These are phyloP conservation scores for Punctoribates punctum DNA, from an alignment of 2,888 invertebrate species.

Conservation along the genomic window DNA sequence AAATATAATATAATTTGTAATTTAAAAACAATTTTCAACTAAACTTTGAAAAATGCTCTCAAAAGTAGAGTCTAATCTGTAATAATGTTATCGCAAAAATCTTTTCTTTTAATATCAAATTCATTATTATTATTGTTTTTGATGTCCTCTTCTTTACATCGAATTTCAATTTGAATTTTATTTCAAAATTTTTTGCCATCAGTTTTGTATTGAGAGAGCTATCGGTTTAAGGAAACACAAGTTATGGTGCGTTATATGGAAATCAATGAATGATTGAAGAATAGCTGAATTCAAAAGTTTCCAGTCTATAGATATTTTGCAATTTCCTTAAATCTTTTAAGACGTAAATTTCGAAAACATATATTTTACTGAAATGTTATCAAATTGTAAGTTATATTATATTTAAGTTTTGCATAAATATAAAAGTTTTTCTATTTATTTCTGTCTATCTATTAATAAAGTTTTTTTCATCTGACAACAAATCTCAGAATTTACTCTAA, in stretches of 20 bases:
- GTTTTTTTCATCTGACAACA: not conserved
- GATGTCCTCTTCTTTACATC: not conserved
- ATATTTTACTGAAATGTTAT: conserved; percentile 25
- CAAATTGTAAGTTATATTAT: conserved; percentile 24
- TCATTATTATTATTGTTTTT: not conserved
- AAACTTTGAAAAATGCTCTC: not conserved
- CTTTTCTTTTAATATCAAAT: conserved; percentile 1
- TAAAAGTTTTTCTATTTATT: conserved; percentile 5
- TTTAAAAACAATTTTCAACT: not conserved
- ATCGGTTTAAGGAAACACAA: not conserved
- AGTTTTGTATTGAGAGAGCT: too few relatives aligned
- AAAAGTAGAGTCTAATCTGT: not conserved
- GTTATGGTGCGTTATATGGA: not conserved
- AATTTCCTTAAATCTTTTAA: not conserved
- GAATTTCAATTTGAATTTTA: not conserved
- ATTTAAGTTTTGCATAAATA: not conserved
- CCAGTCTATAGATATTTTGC: not conserved
- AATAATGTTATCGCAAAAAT: not conserved
- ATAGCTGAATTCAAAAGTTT: not conserved
- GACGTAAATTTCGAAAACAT: not conserved
- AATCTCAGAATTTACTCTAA: too few relatives aligned
- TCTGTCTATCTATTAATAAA: not conserved
- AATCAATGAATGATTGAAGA: not conserved
- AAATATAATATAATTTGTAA: conserved; percentile 1
- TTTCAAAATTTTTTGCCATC: too few relatives aligned